A percentile compares a stretch with the other conserved stretches of the same genome.
These are phyloP conservation scores for Oryzias celebensis DNA, from an alignment of 2,113 vertebrate species.

Conservation along the genomic window DNA sequence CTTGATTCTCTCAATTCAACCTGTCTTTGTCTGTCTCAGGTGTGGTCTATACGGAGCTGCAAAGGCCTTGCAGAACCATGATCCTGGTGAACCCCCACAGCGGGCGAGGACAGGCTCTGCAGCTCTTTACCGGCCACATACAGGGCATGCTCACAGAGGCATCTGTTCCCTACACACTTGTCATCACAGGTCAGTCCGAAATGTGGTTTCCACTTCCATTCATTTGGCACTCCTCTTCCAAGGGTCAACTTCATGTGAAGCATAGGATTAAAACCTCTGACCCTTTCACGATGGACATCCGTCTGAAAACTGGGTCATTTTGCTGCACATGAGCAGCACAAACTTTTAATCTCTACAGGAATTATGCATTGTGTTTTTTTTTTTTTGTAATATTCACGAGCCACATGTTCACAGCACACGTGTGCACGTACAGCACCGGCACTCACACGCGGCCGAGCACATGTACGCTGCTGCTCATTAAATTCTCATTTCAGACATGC, in stretches of 20 bases:
- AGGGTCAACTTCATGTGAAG: slow-evolving; percentile 18
- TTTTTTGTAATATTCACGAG: slow-evolving; percentile 25
- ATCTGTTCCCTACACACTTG: slow-evolving; percentile 75
- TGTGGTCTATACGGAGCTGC: slow-evolving; percentile 47
- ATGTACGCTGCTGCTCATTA: slow-evolving; percentile 15
- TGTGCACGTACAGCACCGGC: neutral
- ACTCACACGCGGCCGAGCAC: slow-evolving; percentile 6
- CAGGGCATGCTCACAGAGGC: slow-evolving; percentile 84
- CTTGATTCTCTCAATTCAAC: slow-evolving; percentile 4
- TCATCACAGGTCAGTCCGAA: slow-evolving; percentile 81
- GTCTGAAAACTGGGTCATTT: slow-evolving; percentile 27
- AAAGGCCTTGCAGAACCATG: slow-evolving; percentile 76
- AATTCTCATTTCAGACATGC: slow-evolving; percentile 13
- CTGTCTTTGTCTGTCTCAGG: slow-evolving; percentile 37
- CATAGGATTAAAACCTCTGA: slow-evolving; percentile 33
- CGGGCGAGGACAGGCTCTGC: slow-evolving; percentile 81
- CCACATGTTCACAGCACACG: slow-evolving; percentile 11
- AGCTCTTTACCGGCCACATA: slow-evolving; percentile 79
- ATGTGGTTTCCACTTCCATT: neutral
- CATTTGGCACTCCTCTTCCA: neutral
- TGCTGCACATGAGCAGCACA: slow-evolving; percentile 4
- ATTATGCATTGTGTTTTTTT: slow-evolving; percentile 31
- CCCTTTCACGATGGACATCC: slow-evolving; percentile 4
- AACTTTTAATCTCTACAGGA: slow-evolving; percentile 20
- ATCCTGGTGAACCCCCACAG: slow-evolving; percentile 86